phyloP scores from a whole-genome alignment of 1,140 invertebrate genomes.

The Vanessa tameamea region DNA sequence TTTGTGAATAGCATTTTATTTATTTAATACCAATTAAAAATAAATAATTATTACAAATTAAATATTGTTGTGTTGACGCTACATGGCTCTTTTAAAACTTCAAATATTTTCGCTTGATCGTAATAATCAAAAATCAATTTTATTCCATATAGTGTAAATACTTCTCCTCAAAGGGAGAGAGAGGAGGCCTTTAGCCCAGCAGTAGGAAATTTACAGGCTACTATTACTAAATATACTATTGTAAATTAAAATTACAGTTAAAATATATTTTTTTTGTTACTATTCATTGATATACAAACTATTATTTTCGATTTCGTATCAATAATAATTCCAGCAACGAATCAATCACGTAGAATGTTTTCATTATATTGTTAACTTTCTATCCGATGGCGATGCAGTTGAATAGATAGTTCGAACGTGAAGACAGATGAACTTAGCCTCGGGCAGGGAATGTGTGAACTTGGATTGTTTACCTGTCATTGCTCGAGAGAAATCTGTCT shows the following conservation, averaged over 20 bases:
- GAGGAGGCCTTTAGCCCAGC: no score
- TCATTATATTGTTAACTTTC: constrained; percentile 3
- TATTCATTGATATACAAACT: not conserved
- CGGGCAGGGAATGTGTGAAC: not conserved
- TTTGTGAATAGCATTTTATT: no score
- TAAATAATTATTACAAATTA: no score
- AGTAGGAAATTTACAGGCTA: no score
- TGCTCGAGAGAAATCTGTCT: constrained; percentile 4
- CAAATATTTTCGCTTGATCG: not conserved
- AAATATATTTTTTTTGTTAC: not conserved
- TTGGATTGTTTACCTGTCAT: constrained; percentile 9
- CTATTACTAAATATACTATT: no score
- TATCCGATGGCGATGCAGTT: not conserved
- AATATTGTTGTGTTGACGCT: not conserved
- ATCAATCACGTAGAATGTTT: not conserved
- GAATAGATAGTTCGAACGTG: not conserved
- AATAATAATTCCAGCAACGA: not conserved
- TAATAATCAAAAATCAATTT: no score
- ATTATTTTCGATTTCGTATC: not conserved
- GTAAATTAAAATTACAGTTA: no score
- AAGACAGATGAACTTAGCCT: constrained; percentile 2
- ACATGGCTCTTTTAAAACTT: not conserved
- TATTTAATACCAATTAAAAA: no score
- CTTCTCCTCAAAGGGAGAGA: no score
- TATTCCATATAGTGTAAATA: no score